A percentile compares a stretch with the other conserved stretches of the same genome.
phyloP scores from a whole-genome alignment of 2,797 vertebrate genomes.

The Amazona finschi region DNA sequence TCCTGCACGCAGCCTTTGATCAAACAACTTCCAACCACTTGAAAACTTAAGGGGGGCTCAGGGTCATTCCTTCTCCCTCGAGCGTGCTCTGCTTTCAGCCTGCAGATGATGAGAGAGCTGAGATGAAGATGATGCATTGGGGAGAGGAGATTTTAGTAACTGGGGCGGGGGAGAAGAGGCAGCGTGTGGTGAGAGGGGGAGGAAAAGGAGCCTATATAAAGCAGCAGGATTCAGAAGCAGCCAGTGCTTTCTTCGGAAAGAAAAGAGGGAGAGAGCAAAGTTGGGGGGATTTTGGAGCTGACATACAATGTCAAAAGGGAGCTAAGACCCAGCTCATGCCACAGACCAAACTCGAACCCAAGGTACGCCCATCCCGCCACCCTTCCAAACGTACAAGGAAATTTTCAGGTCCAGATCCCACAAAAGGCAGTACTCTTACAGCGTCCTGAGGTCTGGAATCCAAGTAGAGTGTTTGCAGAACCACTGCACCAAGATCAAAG shows the following conservation, averaged over 20 bases:
- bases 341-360: neutral
- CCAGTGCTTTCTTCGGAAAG: neutral
- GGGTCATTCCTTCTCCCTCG: neutral
- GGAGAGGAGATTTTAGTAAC: conserved; percentile 56
- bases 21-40: neutral
- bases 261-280: neutral
- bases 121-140: neutral
- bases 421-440: neutral
- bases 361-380: fast-evolving
- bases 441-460: neutral
- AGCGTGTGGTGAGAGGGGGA: conserved; percentile 14
- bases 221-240: conserved; percentile 4
- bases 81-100: neutral
- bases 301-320: neutral
- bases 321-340: neutral
- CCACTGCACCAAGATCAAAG: fast-evolving
- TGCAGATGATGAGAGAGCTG: neutral
- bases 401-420: neutral
- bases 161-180: conserved; percentile 20
- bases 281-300: neutral
- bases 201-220: conserved; percentile 44
- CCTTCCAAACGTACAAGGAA: fast-evolving
- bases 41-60: neutral
- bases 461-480: neutral
- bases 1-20: neutral